Conservation (phyloP, 2,888 invertebrate genomes). For the Cosmopolites sordidus region DNA sequence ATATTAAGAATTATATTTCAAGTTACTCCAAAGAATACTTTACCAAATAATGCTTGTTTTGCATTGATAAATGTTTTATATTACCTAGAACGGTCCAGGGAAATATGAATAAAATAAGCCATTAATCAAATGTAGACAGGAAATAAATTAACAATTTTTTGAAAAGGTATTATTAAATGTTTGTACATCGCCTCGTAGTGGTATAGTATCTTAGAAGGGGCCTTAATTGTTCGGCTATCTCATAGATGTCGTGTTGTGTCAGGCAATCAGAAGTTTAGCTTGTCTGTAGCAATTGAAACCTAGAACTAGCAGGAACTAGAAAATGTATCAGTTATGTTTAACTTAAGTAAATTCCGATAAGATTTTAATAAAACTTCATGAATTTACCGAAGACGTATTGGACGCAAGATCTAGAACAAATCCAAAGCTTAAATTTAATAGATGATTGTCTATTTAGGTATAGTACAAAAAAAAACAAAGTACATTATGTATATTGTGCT, state of each 20-base stretch:
- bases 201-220: constrained; percentile 43
- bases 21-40: no score
- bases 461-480: constrained; percentile 1
- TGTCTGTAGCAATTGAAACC: constrained; percentile 33
- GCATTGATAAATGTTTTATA: no score
- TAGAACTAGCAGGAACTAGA: not conserved
- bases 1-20: no score
- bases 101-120: no score
- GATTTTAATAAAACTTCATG: no score
- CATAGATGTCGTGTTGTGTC: constrained; percentile 50
- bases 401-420: no score
- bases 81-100: no score
- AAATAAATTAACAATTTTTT: not conserved
- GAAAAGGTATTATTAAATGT: constrained; percentile 6
- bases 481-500: not conserved
- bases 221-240: constrained; percentile 48
- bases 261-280: constrained; percentile 48
- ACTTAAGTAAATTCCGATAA: no score
- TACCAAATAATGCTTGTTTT: no score
- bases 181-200: constrained; percentile 13
- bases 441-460: constrained; percentile 1
- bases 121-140: no score
- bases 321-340: no score
- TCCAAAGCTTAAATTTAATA: not conserved
- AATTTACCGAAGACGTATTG: no score